Base-by-base conservation (phyloP, 2,113 vertebrate species). In the Pavo muticus region DNA sequence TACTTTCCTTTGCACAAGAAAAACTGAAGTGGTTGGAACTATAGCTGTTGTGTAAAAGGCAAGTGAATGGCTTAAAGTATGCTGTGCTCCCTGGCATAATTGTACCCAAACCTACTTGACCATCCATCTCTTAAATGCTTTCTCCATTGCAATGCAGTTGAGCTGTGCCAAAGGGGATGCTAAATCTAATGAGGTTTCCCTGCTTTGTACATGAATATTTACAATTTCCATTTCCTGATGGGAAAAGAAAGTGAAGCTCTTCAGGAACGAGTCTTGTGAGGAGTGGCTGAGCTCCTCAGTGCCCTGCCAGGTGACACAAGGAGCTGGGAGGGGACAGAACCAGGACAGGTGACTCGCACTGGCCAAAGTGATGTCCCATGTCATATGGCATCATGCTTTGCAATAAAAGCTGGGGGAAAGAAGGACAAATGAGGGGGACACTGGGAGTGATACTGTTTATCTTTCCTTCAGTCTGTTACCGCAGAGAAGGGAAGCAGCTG, bases 401-500 rank as follows among this genome's bases (percentile, higher is more conserved):
- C 56, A n/a, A n/a, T n/a, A 20, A n/a, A 59, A 59, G 17, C 32
- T 59, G 56, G 56, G 56, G 56, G 18, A 20, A 59, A 59, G 30
- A 32, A 59, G 56, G 56, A 59, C 18, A 19, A 59, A 59, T 59
- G 32, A 32, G 56, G 56, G 56, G 30, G 56, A 59, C 12, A 7
- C 56, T 59, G 56, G 56, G 56, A n/a, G 56, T 59, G 56, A n/a
- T n/a, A 11, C 10, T n/a, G 32, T 59, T n/a, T 59, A 29, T 59
- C 56, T 59, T 59, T 32, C 60, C 80, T 78, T 68, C 50, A 0
- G 3, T 27, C 23, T 7, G 24, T 84, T 86, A 86, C 47, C 12
- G 73, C 0, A 1, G 80, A 47, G 21, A 12, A 45, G 27, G 42
- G 52, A 48, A 87, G 80, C 69, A 50, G 82, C 74, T 15, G 0